Percentiles rank a stretch among this genome's conserved stretches.
Conservation (phyloP, 2,888 invertebrate genomes). For the Metallyticus violacea region DNA sequence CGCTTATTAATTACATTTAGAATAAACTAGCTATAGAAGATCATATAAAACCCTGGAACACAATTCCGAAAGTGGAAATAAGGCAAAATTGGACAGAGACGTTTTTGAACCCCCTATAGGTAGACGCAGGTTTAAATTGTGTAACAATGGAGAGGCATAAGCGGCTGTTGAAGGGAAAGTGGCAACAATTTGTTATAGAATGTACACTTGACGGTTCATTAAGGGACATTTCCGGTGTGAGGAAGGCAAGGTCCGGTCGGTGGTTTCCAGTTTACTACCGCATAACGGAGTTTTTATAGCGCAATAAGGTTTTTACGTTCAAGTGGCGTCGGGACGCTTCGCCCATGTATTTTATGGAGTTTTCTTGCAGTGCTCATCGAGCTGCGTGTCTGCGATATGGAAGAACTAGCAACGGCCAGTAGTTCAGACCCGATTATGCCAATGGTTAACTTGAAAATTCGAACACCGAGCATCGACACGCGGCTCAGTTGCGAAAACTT, state of each 20-base stretch:
- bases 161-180: too few species aligned
- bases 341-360: background rate
- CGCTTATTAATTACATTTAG: too few species aligned
- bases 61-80: too few species aligned
- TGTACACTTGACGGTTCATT: background rate
- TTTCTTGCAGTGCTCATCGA: background rate
- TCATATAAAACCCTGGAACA: too few species aligned
- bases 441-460: too few species aligned
- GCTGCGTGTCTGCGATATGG: slow-evolving; percentile 20
- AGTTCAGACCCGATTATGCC: too few species aligned
- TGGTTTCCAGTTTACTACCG: background rate
- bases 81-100: background rate
- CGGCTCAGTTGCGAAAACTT: too few species aligned
- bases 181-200: background rate
- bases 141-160: background rate
- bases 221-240: background rate
- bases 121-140: background rate
- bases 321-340: background rate
- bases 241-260: background rate
- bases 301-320: background rate
- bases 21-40: too few species aligned
- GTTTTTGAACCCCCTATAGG: background rate
- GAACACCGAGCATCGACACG: too few species aligned
- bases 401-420: too few species aligned
- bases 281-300: background rate